Conservation (phyloP, 2,888 invertebrate genomes). For the Hypsopygia costalis region DNA sequence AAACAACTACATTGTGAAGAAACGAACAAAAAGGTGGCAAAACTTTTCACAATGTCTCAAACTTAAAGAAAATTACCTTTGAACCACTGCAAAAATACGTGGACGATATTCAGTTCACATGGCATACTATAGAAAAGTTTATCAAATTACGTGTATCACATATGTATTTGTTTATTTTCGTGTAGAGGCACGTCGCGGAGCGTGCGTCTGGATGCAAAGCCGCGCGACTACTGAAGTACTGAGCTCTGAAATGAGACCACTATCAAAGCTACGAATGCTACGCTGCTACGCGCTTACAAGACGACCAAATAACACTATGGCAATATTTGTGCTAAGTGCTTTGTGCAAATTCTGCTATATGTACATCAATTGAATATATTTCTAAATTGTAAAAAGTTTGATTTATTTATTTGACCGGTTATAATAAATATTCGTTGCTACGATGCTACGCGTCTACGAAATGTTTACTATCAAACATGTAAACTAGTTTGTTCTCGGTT, state of each 20-base stretch:
- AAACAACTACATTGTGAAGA: no score
- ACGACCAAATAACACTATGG: neutral
- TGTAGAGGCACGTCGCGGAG: conserved; percentile 20
- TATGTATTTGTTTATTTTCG: conserved; percentile 43
- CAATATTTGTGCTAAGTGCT: no score
- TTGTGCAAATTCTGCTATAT: no score
- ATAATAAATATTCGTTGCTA: no score
- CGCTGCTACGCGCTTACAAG: conserved; percentile 24
- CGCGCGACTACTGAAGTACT: conserved; percentile 35
- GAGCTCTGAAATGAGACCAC: conserved; percentile 1
- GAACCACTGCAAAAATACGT: conserved; percentile 10
- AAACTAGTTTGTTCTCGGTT: no score
- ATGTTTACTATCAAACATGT: no score
- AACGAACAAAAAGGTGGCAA: neutral
- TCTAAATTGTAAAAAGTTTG: no score
- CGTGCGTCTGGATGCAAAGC: conserved; percentile 30
- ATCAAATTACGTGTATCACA: conserved; percentile 30
- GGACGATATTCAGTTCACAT: conserved; percentile 22
- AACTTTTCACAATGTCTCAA: neutral
- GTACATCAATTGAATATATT: no score
- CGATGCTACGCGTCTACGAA: no score
- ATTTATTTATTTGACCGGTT: no score
- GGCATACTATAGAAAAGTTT: conserved; percentile 28
- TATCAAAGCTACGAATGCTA: conserved; percentile 11
- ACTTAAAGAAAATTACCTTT: conserved; percentile 15